Evolutionary conservation across 2,888 invertebrate species (phyloP), one percentile per base, ranked within the genome.

Genomic region (Sisyra terminalis): DNA sequence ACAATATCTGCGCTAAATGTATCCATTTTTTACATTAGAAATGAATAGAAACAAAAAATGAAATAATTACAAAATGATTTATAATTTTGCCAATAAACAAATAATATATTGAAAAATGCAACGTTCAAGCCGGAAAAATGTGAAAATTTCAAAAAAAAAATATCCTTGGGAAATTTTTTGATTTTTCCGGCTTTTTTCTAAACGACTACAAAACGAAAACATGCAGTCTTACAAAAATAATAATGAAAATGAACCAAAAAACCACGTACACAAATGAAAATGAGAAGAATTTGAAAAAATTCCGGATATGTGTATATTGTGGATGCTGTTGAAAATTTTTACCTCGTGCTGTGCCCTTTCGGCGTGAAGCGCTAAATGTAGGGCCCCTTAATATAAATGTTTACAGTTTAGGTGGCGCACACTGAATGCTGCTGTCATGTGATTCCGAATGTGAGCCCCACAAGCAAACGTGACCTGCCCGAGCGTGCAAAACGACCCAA

Each of bases 361-460:
- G 18, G 16, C 37, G 37, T 37, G 37, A 37, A 18, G 37, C 37
- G 37, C 32, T 37, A 17, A 11, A 37, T 18, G 2, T 17, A 9
- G 18, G 17, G 16, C 11, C 16, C 6, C 18, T 16, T 37, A 18
- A 16, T 15, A 2, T 15, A 15, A 37, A 24, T 24, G 24, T 24
- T 24, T 24, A 5, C 9, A 6, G 3, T 32, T 15, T 37, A 18
- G 14, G 3, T 17, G 37, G 60, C 58, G 57, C 56, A 54, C 40
- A 57, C 44, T 45, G 43, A 45, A 48, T 45, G 48, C 44, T 44
- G 46, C 44, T 40, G 58, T 15, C 9, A 37, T 13, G 16, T 11
- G 10, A 18, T 11, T 17, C 40, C 29, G 40, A 30, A 31, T 31
- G 40, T 40, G 40, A 40, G 31, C 40, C 40, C 40, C 40, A 40